A percentile compares a stretch with the other conserved stretches of the same genome.
Conservation (phyloP, 1,140 invertebrate genomes). For the Drosophila kurseongensis region DNA sequence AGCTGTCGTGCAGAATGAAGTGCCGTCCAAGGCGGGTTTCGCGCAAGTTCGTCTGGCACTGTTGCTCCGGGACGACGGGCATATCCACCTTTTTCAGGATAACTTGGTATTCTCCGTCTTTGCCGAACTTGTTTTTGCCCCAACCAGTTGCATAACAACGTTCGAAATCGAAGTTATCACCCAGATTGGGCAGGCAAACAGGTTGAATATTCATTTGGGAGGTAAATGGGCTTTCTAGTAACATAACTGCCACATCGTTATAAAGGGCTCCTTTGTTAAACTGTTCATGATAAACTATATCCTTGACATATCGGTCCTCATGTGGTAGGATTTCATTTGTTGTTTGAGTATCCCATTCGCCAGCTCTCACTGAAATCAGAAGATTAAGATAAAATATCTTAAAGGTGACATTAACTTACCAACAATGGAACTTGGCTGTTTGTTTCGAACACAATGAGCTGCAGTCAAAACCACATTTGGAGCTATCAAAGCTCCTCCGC, state of each 20-base stretch:
- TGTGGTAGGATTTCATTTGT: constrained; percentile 89
- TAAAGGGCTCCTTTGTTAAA: constrained; percentile 86
- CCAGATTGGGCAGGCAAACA: constrained; percentile 87
- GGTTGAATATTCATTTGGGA: constrained; percentile 88
- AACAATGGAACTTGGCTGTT: constrained; percentile 60
- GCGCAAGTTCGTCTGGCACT: constrained; percentile 87
- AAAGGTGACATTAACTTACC: constrained; percentile 63
- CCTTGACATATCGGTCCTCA: constrained; percentile 88
- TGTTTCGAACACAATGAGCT: constrained; percentile 86
- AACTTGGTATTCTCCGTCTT: constrained; percentile 88
- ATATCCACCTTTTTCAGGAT: constrained; percentile 88
- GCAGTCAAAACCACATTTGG: constrained; percentile 86
- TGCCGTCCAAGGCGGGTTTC: constrained; percentile 87
- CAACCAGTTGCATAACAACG: constrained; percentile 88
- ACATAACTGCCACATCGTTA: constrained; percentile 90
- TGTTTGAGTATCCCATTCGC: constrained; percentile 93
- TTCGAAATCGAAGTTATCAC: constrained; percentile 72
- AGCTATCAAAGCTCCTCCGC: constrained; percentile 87
- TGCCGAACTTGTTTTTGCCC: constrained; percentile 88
- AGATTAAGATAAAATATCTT: neutral
- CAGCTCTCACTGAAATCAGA: constrained; percentile 86
- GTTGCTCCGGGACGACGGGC: constrained; percentile 86
- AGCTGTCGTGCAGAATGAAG: constrained; percentile 89
- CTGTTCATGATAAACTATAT: constrained; percentile 86
- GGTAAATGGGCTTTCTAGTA: constrained; percentile 86